These are phyloP conservation scores for Tragelaphus scriptus DNA, from an alignment of 2,113 vertebrate species.

Conservation along the genomic window DNA sequence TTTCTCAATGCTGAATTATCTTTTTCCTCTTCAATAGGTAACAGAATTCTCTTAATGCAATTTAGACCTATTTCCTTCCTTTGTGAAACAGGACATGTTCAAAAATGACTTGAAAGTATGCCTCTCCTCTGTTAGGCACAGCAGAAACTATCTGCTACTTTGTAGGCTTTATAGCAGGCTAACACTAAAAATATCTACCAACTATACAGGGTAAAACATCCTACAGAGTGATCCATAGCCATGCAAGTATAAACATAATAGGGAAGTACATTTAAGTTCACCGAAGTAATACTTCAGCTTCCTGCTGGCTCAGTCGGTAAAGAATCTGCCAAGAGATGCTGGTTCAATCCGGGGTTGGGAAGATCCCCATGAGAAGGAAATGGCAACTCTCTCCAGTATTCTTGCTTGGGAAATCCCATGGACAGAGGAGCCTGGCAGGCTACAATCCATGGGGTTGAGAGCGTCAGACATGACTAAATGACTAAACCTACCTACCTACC, in stretches of 20 bases:
- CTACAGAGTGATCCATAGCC: not conserved
- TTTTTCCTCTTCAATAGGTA: constrained; percentile 13
- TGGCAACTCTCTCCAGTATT: not conserved
- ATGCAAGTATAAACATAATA: not conserved
- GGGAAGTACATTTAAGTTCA: not conserved
- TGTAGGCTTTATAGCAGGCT: not conserved
- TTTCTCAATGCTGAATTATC: not conserved
- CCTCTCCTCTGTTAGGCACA: not conserved
- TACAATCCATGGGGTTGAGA: not conserved
- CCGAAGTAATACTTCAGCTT: not conserved
- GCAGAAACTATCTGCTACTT: not conserved
- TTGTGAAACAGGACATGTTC: constrained; percentile 34
- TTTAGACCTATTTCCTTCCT: constrained; percentile 11
- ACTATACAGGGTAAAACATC: not conserved
- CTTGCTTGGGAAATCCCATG: not conserved
- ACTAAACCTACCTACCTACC: not conserved
- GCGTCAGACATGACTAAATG: not conserved
- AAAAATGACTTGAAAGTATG: constrained; percentile 1
- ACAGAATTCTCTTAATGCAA: constrained; percentile 14
- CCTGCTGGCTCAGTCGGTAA: not conserved
- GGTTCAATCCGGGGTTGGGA: not conserved
- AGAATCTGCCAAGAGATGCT: not conserved
- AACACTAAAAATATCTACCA: constrained; percentile 19
- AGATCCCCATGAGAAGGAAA: not conserved
- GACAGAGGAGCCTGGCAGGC: not conserved